Percentiles rank a stretch among this genome's conserved stretches.
Conservation (phyloP, 2,888 invertebrate genomes). For the Invenusta paracnida region DNA sequence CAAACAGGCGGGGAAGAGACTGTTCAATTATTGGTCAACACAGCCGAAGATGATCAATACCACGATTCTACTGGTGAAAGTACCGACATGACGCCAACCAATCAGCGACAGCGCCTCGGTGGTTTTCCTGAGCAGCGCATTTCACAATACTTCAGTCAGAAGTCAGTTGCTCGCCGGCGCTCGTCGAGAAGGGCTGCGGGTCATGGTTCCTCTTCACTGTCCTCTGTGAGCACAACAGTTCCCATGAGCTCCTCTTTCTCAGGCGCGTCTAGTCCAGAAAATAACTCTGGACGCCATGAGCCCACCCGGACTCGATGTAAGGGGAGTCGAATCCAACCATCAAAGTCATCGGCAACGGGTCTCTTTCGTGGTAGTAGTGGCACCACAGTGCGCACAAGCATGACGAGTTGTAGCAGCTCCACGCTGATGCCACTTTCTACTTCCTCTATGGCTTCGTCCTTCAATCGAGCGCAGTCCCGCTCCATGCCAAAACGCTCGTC, state of each 20-base stretch:
- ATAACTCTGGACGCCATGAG: neutral
- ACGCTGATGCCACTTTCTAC: neutral
- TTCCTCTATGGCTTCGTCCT: slow-evolving; percentile 1
- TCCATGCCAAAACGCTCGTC: neutral
- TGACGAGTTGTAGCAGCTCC: too few relatives aligned
- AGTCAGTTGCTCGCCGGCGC: neutral
- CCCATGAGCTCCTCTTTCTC: neutral
- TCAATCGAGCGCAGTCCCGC: neutral
- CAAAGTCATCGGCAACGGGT: neutral
- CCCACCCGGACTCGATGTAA: neutral
- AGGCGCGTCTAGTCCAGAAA: neutral
- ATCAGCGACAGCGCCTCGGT: neutral
- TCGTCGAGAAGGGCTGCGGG: neutral
- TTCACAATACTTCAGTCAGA: neutral
- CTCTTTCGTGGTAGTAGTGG: neutral
- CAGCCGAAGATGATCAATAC: too few relatives aligned
- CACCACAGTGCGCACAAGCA: neutral
- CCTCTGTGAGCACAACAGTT: slow-evolving; percentile 17
- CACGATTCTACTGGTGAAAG: neutral
- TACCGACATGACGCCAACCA: neutral
- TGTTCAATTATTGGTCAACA: neutral
- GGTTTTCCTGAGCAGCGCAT: neutral
- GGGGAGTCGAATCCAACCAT: neutral
- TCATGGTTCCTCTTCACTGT: neutral
- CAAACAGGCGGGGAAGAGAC: neutral